phyloP scores from a whole-genome alignment of 2,888 invertebrate species.

The Aspidiotus rigidus region DNA sequence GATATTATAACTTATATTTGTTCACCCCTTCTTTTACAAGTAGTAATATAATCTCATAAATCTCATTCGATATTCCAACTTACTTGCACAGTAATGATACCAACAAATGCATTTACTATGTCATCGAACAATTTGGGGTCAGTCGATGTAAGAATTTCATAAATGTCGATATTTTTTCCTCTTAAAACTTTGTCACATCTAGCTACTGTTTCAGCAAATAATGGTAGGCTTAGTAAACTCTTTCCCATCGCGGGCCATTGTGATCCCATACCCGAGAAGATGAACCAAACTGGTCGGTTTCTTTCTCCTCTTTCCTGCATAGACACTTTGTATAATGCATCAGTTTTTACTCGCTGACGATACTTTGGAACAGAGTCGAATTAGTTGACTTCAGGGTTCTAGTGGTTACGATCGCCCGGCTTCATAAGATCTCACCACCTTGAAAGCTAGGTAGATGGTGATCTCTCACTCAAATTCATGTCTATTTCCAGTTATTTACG shows the following conservation, averaged over 20 bases:
- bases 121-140: slow-evolving; percentile 58
- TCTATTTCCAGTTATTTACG: no score
- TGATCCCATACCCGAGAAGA: slow-evolving; percentile 67
- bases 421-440: no score
- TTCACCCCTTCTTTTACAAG: neutral
- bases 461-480: no score
- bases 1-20: neutral
- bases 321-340: neutral
- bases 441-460: no score
- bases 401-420: no score
- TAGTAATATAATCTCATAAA: neutral
- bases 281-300: slow-evolving; percentile 53
- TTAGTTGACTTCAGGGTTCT: no score
- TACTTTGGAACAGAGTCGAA: no score
- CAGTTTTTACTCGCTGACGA: no score
- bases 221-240: slow-evolving; percentile 61
- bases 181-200: slow-evolving; percentile 54
- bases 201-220: slow-evolving; percentile 62
- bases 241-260: slow-evolving; percentile 78
- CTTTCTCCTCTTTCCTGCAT: slow-evolving; percentile 14
- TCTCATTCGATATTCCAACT: neutral
- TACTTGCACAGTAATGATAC: slow-evolving; percentile 58
- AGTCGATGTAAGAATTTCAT: slow-evolving; percentile 52
- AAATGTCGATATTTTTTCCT: slow-evolving; percentile 56
- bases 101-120: slow-evolving; percentile 61